A percentile compares a stretch with the other conserved stretches of the same genome.
These are phyloP conservation scores for Pteromalus puparum DNA, from an alignment of 1,140 invertebrate genomes.

Conservation along the genomic window DNA sequence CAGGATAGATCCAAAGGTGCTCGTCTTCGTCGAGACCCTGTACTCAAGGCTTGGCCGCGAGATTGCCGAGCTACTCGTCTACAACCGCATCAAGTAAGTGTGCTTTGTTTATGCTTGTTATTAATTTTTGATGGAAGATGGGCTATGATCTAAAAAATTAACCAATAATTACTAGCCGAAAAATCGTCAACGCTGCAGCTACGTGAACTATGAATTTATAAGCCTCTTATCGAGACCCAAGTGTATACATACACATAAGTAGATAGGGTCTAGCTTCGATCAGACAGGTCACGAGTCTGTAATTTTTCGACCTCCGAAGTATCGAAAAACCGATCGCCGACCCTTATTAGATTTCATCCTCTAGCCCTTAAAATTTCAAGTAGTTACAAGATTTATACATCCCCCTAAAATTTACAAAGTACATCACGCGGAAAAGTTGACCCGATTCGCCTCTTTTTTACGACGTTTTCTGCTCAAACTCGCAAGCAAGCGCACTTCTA, in stretches of 20 bases:
- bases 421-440: background rate
- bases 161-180: no score
- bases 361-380: background rate
- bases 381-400: background rate
- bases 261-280: background rate
- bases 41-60: constrained; percentile 93
- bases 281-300: background rate
- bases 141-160: no score
- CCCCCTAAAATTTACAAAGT: background rate
- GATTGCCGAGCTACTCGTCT: constrained; percentile 94
- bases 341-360: background rate
- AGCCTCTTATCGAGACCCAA: no score
- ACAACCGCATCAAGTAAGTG: constrained; percentile 94
- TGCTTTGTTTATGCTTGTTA: background rate
- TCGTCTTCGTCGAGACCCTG: constrained; percentile 96
- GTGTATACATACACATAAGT: no score
- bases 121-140: background rate
- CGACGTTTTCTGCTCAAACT: background rate
- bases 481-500: background rate
- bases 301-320: no score
- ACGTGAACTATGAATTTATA: no score
- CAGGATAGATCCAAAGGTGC: constrained; percentile 92
- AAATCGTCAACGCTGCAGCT: no score
- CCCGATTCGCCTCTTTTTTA: background rate
- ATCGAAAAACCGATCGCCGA: no score